Base-by-base conservation (phyloP, 2,797 vertebrate species). In the Microctenopoma steveboyesi region DNA sequence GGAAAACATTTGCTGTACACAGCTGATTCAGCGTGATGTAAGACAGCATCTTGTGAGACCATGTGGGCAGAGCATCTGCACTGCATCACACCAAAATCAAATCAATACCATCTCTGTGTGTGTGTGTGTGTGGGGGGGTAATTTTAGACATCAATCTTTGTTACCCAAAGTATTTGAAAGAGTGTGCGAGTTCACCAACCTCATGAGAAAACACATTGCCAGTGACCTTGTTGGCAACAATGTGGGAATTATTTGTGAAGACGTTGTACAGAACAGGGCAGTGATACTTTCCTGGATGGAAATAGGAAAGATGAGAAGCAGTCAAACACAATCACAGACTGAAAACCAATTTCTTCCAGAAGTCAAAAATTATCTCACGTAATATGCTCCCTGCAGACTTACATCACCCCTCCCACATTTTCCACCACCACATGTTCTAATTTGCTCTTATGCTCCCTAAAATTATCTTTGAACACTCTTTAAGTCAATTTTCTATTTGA, bases 181-280 rank as follows among this genome's bases (percentile, higher is more conserved):
- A 1, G 7, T 12, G 28, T 42, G 52, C 0, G n/a, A 62, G 48
- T 56, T 53, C 49, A 83, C 93, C 50, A 43, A 98, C 98, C 95
- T 99, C 98, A 7, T 95, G 43, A 16, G 95, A 96, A 72, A 95
- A 99, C 61, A 99, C 98, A 4, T 99, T 99, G 75, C 98, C 98
- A 0, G 96, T 97, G 35, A 96, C 94, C 89, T 92, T 96, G 92
- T 97, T 95, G 70, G 96, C 84, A 78, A 98, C 95, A 0, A 99
- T 97, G 86, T 99, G 95, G 25, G 96, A 98, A 70, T 98, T 99
- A 86, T 99, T 97, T 28, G 96, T 98, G 93, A 99, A 99, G 43
- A 99, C 94, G 0, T 92, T 96, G 90, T 97, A 99, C 9, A 99
- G 94, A 65, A 99, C 96, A 0, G 98, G 98, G 74, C 97, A 99